These are phyloP conservation scores for Hystrix cristata DNA, from an alignment of 2,113 vertebrate genomes.

Conservation along the genomic window DNA sequence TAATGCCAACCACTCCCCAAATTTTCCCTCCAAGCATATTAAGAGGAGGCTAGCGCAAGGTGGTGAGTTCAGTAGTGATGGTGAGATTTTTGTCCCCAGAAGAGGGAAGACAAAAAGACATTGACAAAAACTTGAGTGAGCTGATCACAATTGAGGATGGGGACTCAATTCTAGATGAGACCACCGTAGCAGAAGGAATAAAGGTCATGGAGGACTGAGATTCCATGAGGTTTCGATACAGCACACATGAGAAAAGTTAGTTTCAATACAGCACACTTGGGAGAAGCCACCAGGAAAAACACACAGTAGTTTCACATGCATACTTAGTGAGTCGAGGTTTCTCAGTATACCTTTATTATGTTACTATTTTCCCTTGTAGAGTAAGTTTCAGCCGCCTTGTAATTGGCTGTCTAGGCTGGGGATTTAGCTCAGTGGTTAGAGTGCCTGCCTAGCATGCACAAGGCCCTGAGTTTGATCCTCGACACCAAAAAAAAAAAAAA, in stretches of 20 bases:
- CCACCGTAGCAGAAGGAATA: not conserved
- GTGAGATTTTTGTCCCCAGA: not conserved
- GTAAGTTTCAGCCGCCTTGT: not conserved
- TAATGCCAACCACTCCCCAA: not conserved
- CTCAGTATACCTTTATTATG: not conserved
- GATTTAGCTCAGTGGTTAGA: no score
- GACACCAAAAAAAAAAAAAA: not conserved
- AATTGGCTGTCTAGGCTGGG: not conserved
- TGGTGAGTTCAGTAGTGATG: not conserved
- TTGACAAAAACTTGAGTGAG: accelerated
- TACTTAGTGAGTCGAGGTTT: not conserved
- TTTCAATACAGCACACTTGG: not conserved
- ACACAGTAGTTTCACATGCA: accelerated
- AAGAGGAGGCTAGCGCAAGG: not conserved
- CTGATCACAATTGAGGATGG: not conserved
- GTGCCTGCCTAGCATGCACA: no score
- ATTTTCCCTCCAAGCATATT: not conserved
- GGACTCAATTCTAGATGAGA: accelerated
- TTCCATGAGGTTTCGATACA: accelerated
- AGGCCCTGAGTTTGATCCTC: no score
- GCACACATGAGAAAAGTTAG: not conserved
- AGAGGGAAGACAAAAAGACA: not conserved
- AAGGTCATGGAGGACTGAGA: accelerated
- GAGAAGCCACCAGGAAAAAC: not conserved
- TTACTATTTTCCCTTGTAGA: not conserved